Percentiles rank a stretch among this genome's conserved stretches.
Evolutionary conservation across 2,797 vertebrate genomes (phyloP).

Genomic region (Aphelocoma californica): DNA sequence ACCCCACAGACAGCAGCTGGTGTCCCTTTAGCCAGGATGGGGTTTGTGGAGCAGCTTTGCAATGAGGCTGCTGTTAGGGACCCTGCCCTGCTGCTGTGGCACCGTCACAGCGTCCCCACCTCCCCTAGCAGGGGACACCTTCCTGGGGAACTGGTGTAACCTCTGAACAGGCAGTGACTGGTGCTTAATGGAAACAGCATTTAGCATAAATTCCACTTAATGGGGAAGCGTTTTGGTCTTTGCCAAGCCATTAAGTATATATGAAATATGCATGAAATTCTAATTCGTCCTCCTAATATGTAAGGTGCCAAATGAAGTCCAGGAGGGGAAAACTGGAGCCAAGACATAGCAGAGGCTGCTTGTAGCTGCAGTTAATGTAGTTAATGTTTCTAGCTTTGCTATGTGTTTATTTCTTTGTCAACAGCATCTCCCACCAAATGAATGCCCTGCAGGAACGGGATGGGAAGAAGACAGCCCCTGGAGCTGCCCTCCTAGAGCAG

Average conservation of each 20-base stretch:
- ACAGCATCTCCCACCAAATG: neutral
- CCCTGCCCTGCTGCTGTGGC: neutral
- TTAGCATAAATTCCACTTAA: slow-evolving; percentile 24
- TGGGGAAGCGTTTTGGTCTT: slow-evolving; percentile 17
- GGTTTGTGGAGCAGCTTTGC: neutral
- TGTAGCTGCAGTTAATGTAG: neutral
- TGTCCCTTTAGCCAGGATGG: accelerated
- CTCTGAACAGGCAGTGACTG: neutral
- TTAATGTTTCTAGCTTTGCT: neutral
- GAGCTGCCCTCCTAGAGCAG: neutral
- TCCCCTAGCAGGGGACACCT: neutral
- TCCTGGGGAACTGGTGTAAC: neutral
- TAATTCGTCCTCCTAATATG: slow-evolving; percentile 29
- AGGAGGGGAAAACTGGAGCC: slow-evolving; percentile 8
- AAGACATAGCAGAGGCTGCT: neutral
- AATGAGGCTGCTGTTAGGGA: accelerated
- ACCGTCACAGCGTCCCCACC: neutral
- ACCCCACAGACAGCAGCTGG: accelerated
- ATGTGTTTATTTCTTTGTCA: neutral
- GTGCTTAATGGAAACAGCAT: neutral
- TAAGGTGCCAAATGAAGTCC: slow-evolving; percentile 29
- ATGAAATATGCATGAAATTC: slow-evolving; percentile 59
- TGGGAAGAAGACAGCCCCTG: neutral
- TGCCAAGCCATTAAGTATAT: slow-evolving; percentile 36
- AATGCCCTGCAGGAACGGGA: accelerated